Percentiles rank a stretch among this genome's conserved stretches.
Evolutionary conservation across 37 sponge, comb jelly and placozoan genomes (phyloP).

Genomic region (Diacarnus erythraeanus): DNA sequence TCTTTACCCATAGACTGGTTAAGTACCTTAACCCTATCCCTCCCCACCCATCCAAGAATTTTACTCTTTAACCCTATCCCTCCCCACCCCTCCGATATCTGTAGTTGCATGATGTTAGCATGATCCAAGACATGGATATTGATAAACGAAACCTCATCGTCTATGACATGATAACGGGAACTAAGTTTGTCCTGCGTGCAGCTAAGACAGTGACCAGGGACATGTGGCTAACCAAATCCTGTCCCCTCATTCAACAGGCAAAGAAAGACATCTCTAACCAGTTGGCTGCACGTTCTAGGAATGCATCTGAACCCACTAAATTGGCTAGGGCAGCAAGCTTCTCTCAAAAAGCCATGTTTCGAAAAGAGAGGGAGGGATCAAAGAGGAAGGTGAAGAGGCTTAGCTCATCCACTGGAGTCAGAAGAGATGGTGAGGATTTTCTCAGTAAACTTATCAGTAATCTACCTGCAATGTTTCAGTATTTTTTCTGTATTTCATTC

Average conservation of each 20-base stretch:
- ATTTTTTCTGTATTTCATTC: background rate
- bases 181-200: constrained; percentile 51
- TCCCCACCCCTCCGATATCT: too few relatives aligned
- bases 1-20: too few relatives aligned
- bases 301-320: constrained; percentile 16
- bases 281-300: background rate
- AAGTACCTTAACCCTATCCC: too few relatives aligned
- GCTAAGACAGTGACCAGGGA: constrained; percentile 18
- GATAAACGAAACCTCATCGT: constrained; percentile 35
- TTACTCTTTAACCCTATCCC: too few relatives aligned
- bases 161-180: constrained; percentile 57
- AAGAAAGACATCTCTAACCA: constrained; percentile 12
- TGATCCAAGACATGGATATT: constrained; percentile 45
- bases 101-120: constrained; percentile 52
- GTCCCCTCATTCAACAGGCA: constrained; percentile 20
- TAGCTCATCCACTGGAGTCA: background rate
- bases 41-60: background rate
- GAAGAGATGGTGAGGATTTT: constrained; percentile 18
- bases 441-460: too few relatives aligned
- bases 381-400: constrained; percentile 2
- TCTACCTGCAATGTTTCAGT: too few relatives aligned
- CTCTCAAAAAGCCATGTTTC: background rate
- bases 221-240: constrained; percentile 14
- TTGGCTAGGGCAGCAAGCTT: constrained; percentile 1
- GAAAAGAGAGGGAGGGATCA: background rate